Percentiles rank a stretch among this genome's conserved stretches.
Conservation (phyloP, 2,113 vertebrate genomes). For the Illadopsis cleaveri region DNA sequence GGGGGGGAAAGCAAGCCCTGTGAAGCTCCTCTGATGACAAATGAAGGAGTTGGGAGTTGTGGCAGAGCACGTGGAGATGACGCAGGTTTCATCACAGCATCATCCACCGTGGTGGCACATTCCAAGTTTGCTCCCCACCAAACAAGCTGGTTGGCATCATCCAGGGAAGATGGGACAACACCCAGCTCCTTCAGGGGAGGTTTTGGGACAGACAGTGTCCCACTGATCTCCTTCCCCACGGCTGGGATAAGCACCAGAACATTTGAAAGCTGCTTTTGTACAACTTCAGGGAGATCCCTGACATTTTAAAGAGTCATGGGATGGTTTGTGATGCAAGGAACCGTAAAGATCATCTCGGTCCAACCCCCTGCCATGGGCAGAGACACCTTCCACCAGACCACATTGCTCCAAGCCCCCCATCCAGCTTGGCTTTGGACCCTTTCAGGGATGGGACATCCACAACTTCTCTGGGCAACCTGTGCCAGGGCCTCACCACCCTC, state of each 20-base stretch:
- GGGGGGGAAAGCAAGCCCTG: background rate
- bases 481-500: background rate
- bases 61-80: fast-evolving
- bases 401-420: background rate
- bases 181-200: no score
- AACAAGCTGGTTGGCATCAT: background rate
- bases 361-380: background rate
- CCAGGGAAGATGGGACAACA: fast-evolving
- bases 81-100: fast-evolving
- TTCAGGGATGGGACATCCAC: background rate
- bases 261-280: background rate
- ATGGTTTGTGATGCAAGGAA: background rate
- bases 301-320: background rate
- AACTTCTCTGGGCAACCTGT: background rate
- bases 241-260: background rate
- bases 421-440: background rate
- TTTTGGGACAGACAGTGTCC: background rate
- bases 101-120: fast-evolving
- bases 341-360: background rate
- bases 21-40: background rate
- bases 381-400: background rate
- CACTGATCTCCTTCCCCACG: fast-evolving
- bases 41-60: background rate
- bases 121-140: background rate
- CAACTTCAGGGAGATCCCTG: background rate